Evolutionary conservation across 2,797 vertebrate genomes (phyloP).

Genomic region (Bovichtus variegatus): DNA sequence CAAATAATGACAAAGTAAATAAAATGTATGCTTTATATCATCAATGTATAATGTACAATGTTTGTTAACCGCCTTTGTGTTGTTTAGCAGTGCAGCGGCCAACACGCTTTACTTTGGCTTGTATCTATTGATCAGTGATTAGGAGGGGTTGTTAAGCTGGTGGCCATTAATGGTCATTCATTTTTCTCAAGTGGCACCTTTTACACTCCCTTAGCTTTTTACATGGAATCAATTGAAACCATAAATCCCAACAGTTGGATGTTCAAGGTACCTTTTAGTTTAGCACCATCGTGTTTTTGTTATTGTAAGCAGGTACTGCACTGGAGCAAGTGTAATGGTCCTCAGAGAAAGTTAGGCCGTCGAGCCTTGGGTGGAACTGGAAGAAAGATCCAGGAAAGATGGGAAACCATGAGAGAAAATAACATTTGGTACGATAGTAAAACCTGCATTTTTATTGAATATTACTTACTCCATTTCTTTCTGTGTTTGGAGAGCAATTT

Average conservation of each 20-base stretch:
- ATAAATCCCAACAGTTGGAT: slow-evolving; percentile 26
- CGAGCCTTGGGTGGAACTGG: slow-evolving; percentile 3
- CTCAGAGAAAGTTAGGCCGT: neutral
- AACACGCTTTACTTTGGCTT: neutral
- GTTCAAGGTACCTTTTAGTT: slow-evolving; percentile 28
- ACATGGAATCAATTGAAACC: slow-evolving; percentile 45
- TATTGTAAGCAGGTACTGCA: slow-evolving; percentile 10
- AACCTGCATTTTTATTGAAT: slow-evolving; percentile 70
- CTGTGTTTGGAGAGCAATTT: slow-evolving; percentile 50
- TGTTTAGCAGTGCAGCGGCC: neutral
- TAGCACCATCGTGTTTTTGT: slow-evolving; percentile 26
- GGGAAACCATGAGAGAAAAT: slow-evolving; percentile 26
- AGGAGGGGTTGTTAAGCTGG: slow-evolving; percentile 22
- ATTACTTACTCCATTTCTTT: slow-evolving; percentile 61
- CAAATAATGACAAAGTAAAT: neutral
- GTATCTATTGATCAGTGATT: slow-evolving; percentile 41
- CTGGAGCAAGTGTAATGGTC: slow-evolving; percentile 24
- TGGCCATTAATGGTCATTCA: slow-evolving; percentile 12
- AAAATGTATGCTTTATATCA: neutral
- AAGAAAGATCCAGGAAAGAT: neutral
- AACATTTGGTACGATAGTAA: slow-evolving; percentile 35
- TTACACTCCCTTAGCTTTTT: neutral
- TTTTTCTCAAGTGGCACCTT: slow-evolving; percentile 33
- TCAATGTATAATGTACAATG: accelerated
- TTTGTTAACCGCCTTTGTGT: neutral